phyloP scores from a whole-genome alignment of 2,113 vertebrate species.

The Corapipo altera region DNA sequence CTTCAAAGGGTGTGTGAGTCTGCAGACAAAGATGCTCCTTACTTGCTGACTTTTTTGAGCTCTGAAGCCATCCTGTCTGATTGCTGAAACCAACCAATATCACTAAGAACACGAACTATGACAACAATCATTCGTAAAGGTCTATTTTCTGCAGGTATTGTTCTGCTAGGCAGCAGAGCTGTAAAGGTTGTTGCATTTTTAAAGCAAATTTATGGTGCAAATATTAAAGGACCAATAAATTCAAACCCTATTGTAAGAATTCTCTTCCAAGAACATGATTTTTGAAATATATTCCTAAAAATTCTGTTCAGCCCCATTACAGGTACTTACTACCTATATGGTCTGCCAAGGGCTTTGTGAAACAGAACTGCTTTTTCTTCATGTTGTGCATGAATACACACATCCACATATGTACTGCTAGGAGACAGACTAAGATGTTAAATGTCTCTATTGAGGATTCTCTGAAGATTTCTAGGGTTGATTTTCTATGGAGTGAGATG shows the following conservation, averaged over 20 bases:
- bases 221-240: background rate
- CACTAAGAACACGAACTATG: background rate
- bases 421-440: background rate
- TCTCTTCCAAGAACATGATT: background rate
- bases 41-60: background rate
- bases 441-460: background rate
- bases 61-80: background rate
- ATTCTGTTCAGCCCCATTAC: background rate
- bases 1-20: background rate
- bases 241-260: background rate
- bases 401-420: background rate
- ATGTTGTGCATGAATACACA: background rate
- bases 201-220: background rate
- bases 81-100: conserved; percentile 1
- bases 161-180: background rate
- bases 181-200: background rate
- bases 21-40: background rate
- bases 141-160: background rate
- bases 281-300: background rate
- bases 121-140: background rate
- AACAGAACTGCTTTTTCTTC: background rate
- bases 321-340: background rate
- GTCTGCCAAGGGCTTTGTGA: background rate
- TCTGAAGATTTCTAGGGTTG: background rate
- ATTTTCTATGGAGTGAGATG: background rate